Evolutionary conservation across 2,797 vertebrate genomes (phyloP), one percentile per base, ranked within the genome.

Genomic region (Heliangelus exortis): DNA sequence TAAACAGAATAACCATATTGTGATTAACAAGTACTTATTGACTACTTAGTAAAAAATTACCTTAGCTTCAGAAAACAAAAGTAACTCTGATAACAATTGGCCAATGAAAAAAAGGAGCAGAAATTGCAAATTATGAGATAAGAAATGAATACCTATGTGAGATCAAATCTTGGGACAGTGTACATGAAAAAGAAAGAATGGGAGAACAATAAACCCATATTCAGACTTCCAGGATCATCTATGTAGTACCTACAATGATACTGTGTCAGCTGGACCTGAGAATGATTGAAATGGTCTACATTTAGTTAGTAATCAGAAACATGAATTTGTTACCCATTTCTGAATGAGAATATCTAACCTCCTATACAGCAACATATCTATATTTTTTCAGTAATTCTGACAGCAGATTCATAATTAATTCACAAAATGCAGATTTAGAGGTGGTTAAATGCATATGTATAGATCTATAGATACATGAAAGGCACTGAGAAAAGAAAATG

Each of bases 371-470:
- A 93, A 81, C 62, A 62, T 71, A 88, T 68, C 29, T 23, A 55
- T 29, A 20, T 90, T 92, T 86, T 93, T 25, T 59, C n/a, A 28
- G 73, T 88, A 43, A 26, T 89, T 72, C 75, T 92, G 82, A 54
- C 4, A 74, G 90, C 14, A 47, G 74, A 94, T 91, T 74, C 80
- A 72, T 48, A 94, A 91, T 67, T 84, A 84, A 88, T 78, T 83
- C 69, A 84, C 34, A 55, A 83, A 84, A 89, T 58, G 61, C 73
- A 93, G 43, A 88, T 84, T 93, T 94, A 76, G 96, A 92, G 33
- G 82, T 92, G 58, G 22, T 58, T 12, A 93, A 87, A 93, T 41
- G 67, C 29, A 66, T 31, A 43, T 33, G 47, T 33, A 58, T 4
- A 74, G 12, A 61, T 82, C 55, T 66, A 61, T 22, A 86, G 54